Evolutionary conservation across 2,113 vertebrate genomes (phyloP).

Genomic region (Paraplagusia blochii): DNA sequence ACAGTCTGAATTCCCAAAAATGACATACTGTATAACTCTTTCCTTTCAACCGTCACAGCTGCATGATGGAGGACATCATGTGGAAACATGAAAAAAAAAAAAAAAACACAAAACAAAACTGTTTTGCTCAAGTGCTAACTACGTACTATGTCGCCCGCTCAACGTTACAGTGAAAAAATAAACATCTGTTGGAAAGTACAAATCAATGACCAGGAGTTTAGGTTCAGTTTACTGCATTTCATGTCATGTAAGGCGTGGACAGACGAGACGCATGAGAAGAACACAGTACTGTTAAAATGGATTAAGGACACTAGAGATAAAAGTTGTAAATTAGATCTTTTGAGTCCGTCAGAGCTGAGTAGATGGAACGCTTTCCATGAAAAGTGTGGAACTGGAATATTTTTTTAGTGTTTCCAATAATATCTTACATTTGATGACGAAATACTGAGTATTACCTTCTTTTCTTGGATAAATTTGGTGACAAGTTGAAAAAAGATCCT

Average conservation of each 20-base stretch:
- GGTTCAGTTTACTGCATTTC: slow-evolving; percentile 62
- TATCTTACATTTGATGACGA: slow-evolving; percentile 15
- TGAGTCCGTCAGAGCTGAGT: slow-evolving; percentile 10
- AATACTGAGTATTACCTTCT: background rate
- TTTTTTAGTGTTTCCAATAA: slow-evolving; percentile 55
- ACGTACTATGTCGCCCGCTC: slow-evolving; percentile 45
- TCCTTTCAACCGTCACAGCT: slow-evolving; percentile 46
- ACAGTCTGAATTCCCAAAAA: slow-evolving; percentile 14
- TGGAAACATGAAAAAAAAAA: slow-evolving; percentile 32
- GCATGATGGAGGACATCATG: slow-evolving; percentile 28
- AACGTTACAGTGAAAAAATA: slow-evolving; percentile 64
- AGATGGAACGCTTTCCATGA: slow-evolving; percentile 39
- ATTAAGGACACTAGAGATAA: slow-evolving; percentile 59
- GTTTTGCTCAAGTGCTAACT: slow-evolving; percentile 53
- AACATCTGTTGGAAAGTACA: slow-evolving; percentile 60
- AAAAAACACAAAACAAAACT: slow-evolving; percentile 24
- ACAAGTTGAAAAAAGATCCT: slow-evolving; percentile 12
- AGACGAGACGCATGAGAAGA: slow-evolving; percentile 45
- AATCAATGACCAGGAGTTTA: slow-evolving; percentile 52
- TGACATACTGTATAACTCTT: slow-evolving; percentile 16
- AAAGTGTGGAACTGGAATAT: slow-evolving; percentile 51
- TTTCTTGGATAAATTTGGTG: background rate
- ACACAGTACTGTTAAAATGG: slow-evolving; percentile 33
- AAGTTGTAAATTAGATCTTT: slow-evolving; percentile 41
- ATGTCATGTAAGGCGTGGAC: slow-evolving; percentile 73